phyloP scores from a whole-genome alignment of 2,888 invertebrate species.

The Drosophila leonis region DNA sequence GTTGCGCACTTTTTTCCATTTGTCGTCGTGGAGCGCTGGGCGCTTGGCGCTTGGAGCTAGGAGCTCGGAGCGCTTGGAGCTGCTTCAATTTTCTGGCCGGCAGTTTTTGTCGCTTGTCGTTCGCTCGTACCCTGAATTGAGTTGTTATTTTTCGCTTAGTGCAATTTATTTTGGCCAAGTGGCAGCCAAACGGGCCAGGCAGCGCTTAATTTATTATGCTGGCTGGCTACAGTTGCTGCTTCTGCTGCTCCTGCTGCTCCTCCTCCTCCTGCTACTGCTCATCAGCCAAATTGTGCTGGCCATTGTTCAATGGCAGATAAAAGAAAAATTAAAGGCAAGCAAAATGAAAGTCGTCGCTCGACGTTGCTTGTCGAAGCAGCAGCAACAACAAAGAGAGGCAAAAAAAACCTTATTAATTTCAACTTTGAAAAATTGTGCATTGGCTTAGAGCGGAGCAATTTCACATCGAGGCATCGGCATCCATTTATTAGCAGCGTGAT shows the following conservation, averaged over 20 bases:
- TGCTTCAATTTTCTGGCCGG: slow-evolving; percentile 80
- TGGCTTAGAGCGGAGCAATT: slow-evolving; percentile 66
- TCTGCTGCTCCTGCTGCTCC: background rate
- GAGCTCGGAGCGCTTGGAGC: slow-evolving; percentile 39
- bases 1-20: slow-evolving; percentile 78
- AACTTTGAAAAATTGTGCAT: slow-evolving; percentile 79
- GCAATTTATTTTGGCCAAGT: slow-evolving; percentile 82
- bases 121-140: slow-evolving; percentile 63
- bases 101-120: slow-evolving; percentile 76
- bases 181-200: slow-evolving; percentile 77
- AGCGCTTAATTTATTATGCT: slow-evolving; percentile 81
- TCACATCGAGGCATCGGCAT: slow-evolving; percentile 67
- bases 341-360: slow-evolving; percentile 61
- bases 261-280: slow-evolving; percentile 31
- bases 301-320: slow-evolving; percentile 81
- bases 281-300: slow-evolving; percentile 68
- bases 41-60: slow-evolving; percentile 1
- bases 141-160: slow-evolving; percentile 81
- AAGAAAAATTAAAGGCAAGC: slow-evolving; percentile 81
- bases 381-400: slow-evolving; percentile 17
- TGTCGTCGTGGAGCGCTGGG: slow-evolving; percentile 47
- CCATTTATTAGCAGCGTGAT: slow-evolving; percentile 80
- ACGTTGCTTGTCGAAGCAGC: slow-evolving; percentile 19
- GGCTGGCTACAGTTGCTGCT: slow-evolving; percentile 40
- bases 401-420: slow-evolving; percentile 75